A percentile compares a stretch with the other conserved stretches of the same genome.
phyloP scores from a whole-genome alignment of 2,888 invertebrate species.

The Monochamus alternatus region DNA sequence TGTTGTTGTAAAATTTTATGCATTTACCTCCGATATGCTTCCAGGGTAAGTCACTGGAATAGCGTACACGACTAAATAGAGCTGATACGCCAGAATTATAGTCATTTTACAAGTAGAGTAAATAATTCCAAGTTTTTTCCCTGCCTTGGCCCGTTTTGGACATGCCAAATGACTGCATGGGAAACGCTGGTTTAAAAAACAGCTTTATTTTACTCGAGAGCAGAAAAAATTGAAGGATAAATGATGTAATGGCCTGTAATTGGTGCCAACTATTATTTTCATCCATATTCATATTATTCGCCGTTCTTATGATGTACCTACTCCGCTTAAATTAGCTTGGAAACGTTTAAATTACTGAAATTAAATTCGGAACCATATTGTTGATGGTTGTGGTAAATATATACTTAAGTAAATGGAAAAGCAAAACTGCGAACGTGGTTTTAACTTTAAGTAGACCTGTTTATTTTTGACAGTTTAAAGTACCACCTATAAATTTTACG shows the following conservation, averaged over 20 bases:
- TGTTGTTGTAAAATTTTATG: too few species aligned
- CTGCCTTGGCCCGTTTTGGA: not conserved
- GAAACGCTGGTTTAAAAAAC: not conserved
- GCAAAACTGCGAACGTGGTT: not conserved
- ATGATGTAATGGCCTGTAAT: not conserved
- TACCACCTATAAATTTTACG: not conserved
- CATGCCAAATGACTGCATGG: conserved; percentile 5
- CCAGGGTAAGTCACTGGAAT: conserved; percentile 7
- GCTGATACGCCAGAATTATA: conserved; percentile 11
- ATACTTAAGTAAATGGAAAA: not conserved
- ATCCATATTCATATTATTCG: not conserved
- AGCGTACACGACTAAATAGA: not conserved
- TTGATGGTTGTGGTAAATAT: not conserved
- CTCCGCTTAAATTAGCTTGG: too few species aligned
- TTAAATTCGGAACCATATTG: not conserved
- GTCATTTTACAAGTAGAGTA: conserved; percentile 11
- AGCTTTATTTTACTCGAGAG: conserved; percentile 5
- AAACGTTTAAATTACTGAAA: not conserved
- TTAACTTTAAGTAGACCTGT: too few species aligned
- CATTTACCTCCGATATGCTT: too few species aligned
- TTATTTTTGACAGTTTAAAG: not conserved
- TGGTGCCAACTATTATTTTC: not conserved
- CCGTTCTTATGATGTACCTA: too few species aligned
- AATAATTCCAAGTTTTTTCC: conserved; percentile 16
- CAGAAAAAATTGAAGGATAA: not conserved